Base-by-base conservation (phyloP, 2,888 invertebrate genomes). In the Mythimna albipuncta region DNA sequence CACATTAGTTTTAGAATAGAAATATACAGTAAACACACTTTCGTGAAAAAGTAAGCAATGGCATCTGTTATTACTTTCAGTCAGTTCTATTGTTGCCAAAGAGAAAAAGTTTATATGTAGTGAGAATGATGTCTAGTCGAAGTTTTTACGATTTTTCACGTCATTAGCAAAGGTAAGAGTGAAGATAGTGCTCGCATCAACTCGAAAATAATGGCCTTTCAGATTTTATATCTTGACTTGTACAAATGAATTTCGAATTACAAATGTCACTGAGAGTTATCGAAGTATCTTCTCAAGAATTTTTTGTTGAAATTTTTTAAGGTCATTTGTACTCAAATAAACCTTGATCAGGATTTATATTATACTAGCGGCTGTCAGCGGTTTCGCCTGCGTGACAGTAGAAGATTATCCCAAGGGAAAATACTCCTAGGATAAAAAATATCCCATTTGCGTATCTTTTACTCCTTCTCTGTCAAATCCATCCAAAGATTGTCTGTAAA, bases 1-100 rank as follows among this genome's bases (percentile, higher is more conserved):
- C 91, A 92, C 92, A 93, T 95, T 95, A 94, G 93, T 93, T 94
- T 91, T 92, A 90, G 90, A 93, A 94, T 92, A 90, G 90, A 93
- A 94, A 94, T 94, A 94, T 91, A 92, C 89, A 90, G 91, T 89
- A 90, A 89, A 90, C 86, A 89, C 88, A 89, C 88, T 87, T 88
- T 86, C 76, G 72, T 84, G 79, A 75, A 80, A 83, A 81, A 85
- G 76, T 79, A 79, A 79, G 82, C 79, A 70, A 79, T 85, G 81
- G 75, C 75, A 80, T 82, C 55, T 77, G 81, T 83, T 85, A 87
- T 84, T 84, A 87, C 85, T 83, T 80, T 77, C 69, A 70, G 73
- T 57, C 55, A 70, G 68, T 70, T 66, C 70, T 73, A 67, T 80
- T 76, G 67, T 77, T 62, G 76, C 59, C 35, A 38, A 52, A 65